Base-by-base conservation (phyloP, 2,797 vertebrate genomes). In the Loriculus beryllinus region DNA sequence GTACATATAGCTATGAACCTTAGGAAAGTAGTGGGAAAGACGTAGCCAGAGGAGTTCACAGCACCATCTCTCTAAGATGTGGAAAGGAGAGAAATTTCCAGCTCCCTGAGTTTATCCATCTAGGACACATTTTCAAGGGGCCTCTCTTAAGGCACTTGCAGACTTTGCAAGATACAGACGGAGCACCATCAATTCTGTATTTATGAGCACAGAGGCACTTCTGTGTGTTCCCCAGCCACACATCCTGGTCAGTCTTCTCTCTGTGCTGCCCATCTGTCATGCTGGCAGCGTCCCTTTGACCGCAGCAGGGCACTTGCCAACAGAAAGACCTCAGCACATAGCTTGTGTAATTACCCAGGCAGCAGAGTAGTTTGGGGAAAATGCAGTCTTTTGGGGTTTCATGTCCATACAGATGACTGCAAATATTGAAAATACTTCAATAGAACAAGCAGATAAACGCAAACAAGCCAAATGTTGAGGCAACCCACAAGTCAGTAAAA, bases 391-490 rank as follows among this genome's bases (percentile, higher is more conserved):
- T 26, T 4, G 13, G 13, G 6, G 19, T 40, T 18, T 12, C 43
- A 3, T 13, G 16, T 10, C 14, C 20, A 4, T 37, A 12, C 1
- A 9, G 40, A 19, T 17, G 33, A 20, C 33, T 22, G 39, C 31
- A 56, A 62, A 33, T 8, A 19, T 4, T 13, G n/a, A 40, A 57
- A 49, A 65, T 28, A 18, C 11, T 11, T 39, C 43, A 39, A 4
- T 4, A 14, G 20, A 31, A 33, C 10, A 29, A 75, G 52, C 26
- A 40, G 47, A 48, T 45, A 31, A 90, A 29, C 10, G 26, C 14
- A 6, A 29, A 47, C 12, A 59, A 15, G 17, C 19, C 39, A 17
- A 8, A 35, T 5, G 12, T 33, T 0, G 0, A 35, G 48, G 40
- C n/a, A 60, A 20, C 12, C 20, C 21, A 72, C 21, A 56, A 68